Percentiles rank a stretch among this genome's conserved stretches.
phyloP scores from a whole-genome alignment of 2,888 invertebrate species.

The Drosophila engyochracea region DNA sequence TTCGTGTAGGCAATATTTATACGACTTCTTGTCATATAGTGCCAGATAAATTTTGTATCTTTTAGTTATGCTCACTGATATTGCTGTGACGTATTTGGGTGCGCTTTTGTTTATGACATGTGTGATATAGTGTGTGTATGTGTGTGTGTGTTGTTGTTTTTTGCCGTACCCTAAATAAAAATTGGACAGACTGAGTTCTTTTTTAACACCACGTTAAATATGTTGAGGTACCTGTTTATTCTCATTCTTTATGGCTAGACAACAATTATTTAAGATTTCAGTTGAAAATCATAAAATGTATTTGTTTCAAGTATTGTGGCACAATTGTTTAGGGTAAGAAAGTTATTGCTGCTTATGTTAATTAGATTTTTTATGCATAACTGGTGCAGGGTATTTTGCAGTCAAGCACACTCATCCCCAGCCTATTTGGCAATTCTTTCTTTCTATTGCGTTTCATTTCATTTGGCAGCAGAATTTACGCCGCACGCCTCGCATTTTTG shows the following conservation, averaged over 20 bases:
- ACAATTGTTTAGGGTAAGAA: neutral
- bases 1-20: constrained; percentile 43
- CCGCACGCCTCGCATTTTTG: constrained; percentile 24
- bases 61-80: constrained; percentile 21
- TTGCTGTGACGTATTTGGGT: constrained; percentile 35
- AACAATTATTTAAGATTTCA: neutral
- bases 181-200: neutral
- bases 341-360: neutral
- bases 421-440: constrained; percentile 10
- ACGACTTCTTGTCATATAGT: constrained; percentile 16
- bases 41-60: constrained; percentile 60
- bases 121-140: neutral
- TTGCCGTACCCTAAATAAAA: constrained; percentile 2
- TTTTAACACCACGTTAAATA: neutral
- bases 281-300: neutral
- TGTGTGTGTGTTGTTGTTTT: constrained; percentile 20
- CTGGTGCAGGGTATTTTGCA: constrained; percentile 10
- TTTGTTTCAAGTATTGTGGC: neutral
- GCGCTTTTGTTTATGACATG: constrained; percentile 40
- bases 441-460: constrained; percentile 63
- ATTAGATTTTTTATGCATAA: neutral
- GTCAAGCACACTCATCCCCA: neutral
- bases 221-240: neutral
- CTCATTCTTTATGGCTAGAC: neutral
- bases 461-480: constrained; percentile 62